Evolutionary conservation across 2,113 vertebrate genomes (phyloP).

Genomic region (Triplophysa rosa): DNA sequence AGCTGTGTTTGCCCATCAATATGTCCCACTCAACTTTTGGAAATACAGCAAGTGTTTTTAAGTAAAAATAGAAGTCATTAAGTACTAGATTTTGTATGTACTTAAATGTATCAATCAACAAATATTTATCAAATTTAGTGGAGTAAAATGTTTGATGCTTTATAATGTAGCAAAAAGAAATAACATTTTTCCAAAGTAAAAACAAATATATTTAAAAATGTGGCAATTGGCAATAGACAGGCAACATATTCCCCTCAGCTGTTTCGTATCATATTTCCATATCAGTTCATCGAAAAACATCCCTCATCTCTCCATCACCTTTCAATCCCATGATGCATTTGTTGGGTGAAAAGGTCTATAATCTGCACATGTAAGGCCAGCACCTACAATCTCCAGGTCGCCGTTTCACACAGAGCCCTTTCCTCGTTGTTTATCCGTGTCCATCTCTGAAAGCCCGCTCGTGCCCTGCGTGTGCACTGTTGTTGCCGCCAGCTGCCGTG

Average conservation of each 20-base stretch:
- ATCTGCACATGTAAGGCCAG: neutral
- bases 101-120: no score
- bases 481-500: conserved; percentile 39
- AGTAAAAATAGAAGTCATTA: no score
- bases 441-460: conserved; percentile 1
- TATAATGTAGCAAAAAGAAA: no score
- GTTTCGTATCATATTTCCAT: neutral
- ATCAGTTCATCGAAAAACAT: neutral
- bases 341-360: neutral
- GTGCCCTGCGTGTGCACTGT: neutral
- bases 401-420: neutral
- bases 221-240: neutral
- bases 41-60: no score
- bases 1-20: no score
- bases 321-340: neutral
- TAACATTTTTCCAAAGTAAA: no score
- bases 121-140: no score
- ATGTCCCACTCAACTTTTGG: no score
- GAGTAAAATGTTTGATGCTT: no score
- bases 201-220: no score
- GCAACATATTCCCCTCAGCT: neutral
- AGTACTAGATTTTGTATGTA: no score
- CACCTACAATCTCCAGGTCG: neutral
- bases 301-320: neutral
- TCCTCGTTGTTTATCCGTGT: neutral